These are phyloP conservation scores for Zeugodacus cucurbitae DNA, from an alignment of 1,140 invertebrate genomes.

Conservation along the genomic window DNA sequence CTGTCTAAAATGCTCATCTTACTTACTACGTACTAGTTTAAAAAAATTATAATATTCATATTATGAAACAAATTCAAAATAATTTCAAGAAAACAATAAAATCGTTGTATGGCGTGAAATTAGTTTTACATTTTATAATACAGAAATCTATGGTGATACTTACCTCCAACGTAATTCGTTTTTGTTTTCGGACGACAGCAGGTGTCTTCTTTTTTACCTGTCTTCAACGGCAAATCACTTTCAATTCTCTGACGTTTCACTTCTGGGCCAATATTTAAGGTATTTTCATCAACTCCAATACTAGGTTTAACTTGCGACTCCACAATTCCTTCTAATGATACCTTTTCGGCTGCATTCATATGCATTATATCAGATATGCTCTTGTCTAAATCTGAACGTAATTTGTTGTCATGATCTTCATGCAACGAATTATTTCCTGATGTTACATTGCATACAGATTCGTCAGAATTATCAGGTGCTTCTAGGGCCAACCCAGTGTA, in stretches of 20 bases:
- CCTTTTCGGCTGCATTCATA: constrained; percentile 1
- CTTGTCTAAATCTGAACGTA: constrained; percentile 47
- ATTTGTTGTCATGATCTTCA: constrained; percentile 45
- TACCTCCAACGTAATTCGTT: constrained; percentile 48
- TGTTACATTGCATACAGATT: constrained; percentile 40
- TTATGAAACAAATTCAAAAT: not conserved
- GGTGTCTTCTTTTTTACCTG: not conserved
- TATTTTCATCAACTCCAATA: not conserved
- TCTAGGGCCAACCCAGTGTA: constrained; percentile 70
- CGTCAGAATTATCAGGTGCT: not conserved
- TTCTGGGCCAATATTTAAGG: constrained; percentile 44
- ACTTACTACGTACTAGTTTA: too few relatives aligned
- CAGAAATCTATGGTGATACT: not conserved
- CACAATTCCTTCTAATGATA: not conserved
- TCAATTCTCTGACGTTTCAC: constrained; percentile 47
- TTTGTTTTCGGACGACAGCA: constrained; percentile 46
- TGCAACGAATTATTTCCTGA: constrained; percentile 36
- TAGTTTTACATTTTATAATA: too few relatives aligned
- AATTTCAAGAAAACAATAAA: not conserved
- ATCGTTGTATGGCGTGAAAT: too few relatives aligned
- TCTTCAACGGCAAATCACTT: too few relatives aligned
- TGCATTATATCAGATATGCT: constrained; percentile 49
- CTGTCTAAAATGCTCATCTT: too few relatives aligned
- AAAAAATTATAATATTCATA: too few relatives aligned
- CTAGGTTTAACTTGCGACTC: not conserved